Conservation (phyloP, 1,140 invertebrate species). For the Acromyrmex heyeri region DNA sequence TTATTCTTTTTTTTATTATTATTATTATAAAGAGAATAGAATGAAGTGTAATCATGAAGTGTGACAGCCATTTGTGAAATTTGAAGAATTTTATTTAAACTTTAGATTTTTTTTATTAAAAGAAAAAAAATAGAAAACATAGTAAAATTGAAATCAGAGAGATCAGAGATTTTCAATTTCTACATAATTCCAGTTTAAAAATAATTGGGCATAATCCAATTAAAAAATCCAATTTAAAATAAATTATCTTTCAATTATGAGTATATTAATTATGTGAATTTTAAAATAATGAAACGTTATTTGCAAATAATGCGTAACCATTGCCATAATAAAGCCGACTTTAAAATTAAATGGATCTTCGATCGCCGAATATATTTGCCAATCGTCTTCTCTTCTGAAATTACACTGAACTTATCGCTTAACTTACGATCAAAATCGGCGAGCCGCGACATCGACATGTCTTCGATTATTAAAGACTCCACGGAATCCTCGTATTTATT, state of each 20-base stretch:
- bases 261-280: constrained; percentile 8
- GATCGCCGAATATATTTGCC: neutral
- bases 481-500: constrained; percentile 41
- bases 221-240: neutral
- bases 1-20: neutral
- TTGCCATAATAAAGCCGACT: neutral
- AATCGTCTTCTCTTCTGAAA: neutral
- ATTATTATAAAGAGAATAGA: neutral
- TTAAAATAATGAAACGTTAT: neutral
- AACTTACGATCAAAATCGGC: neutral
- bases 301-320: neutral
- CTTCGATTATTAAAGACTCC: constrained; percentile 26
- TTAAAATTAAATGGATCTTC: constrained; percentile 5
- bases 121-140: neutral
- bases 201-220: neutral
- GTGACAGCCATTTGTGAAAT: neutral
- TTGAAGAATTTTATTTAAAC: constrained; percentile 9
- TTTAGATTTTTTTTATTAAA: neutral
- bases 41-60: neutral
- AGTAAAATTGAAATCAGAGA: neutral
- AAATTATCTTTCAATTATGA: neutral
- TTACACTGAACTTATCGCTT: neutral
- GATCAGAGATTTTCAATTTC: neutral
- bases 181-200: neutral
- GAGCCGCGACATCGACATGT: constrained; percentile 25